phyloP scores from a whole-genome alignment of 30 jellyfish, hydroid and myxozoan species.

The Sanderia malayensis region DNA sequence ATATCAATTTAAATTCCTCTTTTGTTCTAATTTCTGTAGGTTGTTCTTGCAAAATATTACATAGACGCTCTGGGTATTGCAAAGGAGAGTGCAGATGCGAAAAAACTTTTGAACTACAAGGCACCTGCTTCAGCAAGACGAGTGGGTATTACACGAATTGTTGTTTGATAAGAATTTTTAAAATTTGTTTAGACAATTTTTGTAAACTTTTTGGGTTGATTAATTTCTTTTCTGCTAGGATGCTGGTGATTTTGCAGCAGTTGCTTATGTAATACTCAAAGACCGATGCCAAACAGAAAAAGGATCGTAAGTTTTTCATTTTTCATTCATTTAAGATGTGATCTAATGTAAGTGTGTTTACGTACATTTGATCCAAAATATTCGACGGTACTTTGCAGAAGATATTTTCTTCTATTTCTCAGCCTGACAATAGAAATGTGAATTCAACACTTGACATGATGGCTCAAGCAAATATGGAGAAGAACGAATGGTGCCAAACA shows the following conservation, averaged over 20 bases:
- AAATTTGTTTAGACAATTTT: neutral
- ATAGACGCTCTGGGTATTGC: conserved; percentile 90
- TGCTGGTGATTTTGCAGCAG: conserved; percentile 98
- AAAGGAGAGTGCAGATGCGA: conserved; percentile 91
- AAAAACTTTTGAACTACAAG: conserved; percentile 74
- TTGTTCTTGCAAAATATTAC: conserved; percentile 90
- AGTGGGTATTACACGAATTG: conserved; percentile 19
- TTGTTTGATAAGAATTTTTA: neutral
- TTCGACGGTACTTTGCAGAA: too few species aligned
- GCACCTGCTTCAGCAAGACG: conserved; percentile 84
- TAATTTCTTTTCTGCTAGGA: conserved; percentile 46
- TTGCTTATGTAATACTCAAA: conserved; percentile 77
- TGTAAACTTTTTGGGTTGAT: neutral
- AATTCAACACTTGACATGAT: conserved; percentile 72
- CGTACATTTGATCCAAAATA: too few species aligned
- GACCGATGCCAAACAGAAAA: conserved; percentile 92
- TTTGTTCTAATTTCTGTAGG: conserved; percentile 57
- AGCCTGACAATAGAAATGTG: conserved; percentile 73
- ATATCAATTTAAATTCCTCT: too few species aligned
- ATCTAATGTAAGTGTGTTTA: neutral
- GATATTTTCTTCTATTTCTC: conserved; percentile 14
- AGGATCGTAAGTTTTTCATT: conserved; percentile 66
- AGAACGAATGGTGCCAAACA: conserved; percentile 54
- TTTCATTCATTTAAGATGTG: neutral
- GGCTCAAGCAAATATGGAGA: conserved; percentile 90